These are phyloP conservation scores for Atherix ibis DNA, from an alignment of 2,888 invertebrate genomes.

Conservation along the genomic window DNA sequence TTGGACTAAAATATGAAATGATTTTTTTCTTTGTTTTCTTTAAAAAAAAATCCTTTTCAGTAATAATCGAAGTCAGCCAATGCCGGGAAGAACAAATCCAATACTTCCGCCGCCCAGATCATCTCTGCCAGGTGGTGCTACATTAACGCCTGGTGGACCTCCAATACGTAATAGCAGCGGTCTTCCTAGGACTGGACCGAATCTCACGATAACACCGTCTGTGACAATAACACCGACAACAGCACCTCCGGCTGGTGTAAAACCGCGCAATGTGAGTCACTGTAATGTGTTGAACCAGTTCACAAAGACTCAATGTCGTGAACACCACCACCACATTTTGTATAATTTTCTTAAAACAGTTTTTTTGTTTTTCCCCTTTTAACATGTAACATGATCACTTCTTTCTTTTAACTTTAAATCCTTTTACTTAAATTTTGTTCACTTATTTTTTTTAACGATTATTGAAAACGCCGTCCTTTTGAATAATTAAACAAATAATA, in stretches of 20 bases:
- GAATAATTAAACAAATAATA: no score
- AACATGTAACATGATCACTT: no score
- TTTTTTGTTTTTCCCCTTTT: background rate
- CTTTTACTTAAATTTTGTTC: no score
- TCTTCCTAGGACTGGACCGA: conserved; percentile 31
- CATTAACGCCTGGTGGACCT: conserved; percentile 39
- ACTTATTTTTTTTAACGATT: no score
- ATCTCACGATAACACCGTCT: conserved; percentile 46
- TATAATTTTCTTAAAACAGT: background rate
- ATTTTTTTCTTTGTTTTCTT: conserved; percentile 10
- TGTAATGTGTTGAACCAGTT: conserved; percentile 29
- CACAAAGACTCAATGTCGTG: background rate
- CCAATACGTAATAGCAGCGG: conserved; percentile 18
- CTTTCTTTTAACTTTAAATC: no score
- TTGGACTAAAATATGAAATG: no score
- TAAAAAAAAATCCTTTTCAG: conserved; percentile 8
- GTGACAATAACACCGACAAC: conserved; percentile 64
- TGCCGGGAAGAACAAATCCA: conserved; percentile 17
- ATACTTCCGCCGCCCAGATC: conserved; percentile 29
- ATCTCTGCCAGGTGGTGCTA: conserved; percentile 44
- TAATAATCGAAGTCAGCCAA: conserved; percentile 18
- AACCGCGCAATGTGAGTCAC: conserved; percentile 35
- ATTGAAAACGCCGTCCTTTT: no score
- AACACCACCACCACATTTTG: background rate
- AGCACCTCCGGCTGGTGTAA: conserved; percentile 41